Conservation (phyloP, 2,888 invertebrate species). For the Latrodectus elegans region DNA sequence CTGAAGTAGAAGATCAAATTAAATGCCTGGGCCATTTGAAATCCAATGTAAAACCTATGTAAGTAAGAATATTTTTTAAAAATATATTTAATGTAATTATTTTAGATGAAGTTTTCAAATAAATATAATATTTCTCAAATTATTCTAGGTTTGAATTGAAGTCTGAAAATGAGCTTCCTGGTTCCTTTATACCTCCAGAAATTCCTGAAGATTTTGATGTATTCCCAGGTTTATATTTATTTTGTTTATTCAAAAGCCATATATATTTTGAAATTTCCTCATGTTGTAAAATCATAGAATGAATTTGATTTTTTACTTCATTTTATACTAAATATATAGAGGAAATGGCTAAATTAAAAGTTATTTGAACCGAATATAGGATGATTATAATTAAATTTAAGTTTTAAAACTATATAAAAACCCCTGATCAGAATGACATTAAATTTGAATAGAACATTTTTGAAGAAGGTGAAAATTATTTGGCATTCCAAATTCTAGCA, state of each 20-base stretch:
- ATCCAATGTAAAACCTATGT: slow-evolving; percentile 28
- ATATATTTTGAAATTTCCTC: background rate
- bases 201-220: slow-evolving; percentile 42
- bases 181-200: slow-evolving; percentile 14
- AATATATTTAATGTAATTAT: too few relatives aligned
- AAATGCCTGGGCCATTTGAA: slow-evolving; percentile 24
- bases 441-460: too few relatives aligned
- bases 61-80: slow-evolving; percentile 1
- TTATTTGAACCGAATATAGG: too few relatives aligned
- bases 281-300: too few relatives aligned
- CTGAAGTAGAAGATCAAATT: slow-evolving; percentile 32
- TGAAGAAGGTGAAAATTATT: too few relatives aligned
- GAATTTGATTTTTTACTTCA: too few relatives aligned
- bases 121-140: background rate
- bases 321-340: too few relatives aligned
- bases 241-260: background rate
- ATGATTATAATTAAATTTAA: too few relatives aligned
- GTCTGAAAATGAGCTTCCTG: slow-evolving; percentile 35
- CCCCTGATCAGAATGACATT: too few relatives aligned
- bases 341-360: too few relatives aligned
- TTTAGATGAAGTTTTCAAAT: background rate
- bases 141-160: slow-evolving; percentile 30
- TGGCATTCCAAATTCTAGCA: too few relatives aligned
- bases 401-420: too few relatives aligned
- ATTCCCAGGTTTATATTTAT: slow-evolving; percentile 8